A percentile compares a stretch with the other conserved stretches of the same genome.
Conservation (phyloP, 2,113 vertebrate species). For the Anarrhichthys ocellatus region DNA sequence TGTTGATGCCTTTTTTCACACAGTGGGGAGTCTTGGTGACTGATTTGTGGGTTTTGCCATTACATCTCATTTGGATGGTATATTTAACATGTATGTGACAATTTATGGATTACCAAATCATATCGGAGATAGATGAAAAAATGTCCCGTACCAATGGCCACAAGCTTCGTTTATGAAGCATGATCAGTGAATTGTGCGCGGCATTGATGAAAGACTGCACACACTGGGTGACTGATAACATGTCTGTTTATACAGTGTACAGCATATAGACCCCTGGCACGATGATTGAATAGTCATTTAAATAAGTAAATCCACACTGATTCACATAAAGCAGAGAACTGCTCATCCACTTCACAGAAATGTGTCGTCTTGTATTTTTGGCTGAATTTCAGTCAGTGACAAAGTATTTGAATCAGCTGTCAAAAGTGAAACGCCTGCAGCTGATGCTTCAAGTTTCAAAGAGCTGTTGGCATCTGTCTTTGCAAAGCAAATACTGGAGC, state of each 20-base stretch:
- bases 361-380: not conserved
- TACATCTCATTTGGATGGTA: not conserved
- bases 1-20: not conserved
- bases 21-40: not conserved
- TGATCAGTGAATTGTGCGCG: not conserved
- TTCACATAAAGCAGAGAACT: not conserved
- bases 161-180: not conserved
- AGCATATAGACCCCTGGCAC: not conserved
- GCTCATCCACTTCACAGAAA: not conserved
- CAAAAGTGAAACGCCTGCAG: not conserved
- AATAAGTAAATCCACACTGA: not conserved
- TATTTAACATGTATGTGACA: not conserved
- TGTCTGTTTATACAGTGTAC: not conserved
- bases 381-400: not conserved
- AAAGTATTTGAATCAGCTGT: slow-evolving; percentile 4
- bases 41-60: not conserved
- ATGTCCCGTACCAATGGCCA: not conserved
- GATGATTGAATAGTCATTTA: not conserved
- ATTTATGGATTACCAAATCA: not conserved
- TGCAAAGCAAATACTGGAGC: not conserved
- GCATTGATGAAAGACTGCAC: not conserved
- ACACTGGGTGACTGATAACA: not conserved
- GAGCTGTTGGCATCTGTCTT: slow-evolving; percentile 7
- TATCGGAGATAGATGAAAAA: not conserved
- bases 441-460: not conserved